Evolutionary conservation across 2,888 invertebrate species (phyloP).

Genomic region (Strigamia maritima): DNA sequence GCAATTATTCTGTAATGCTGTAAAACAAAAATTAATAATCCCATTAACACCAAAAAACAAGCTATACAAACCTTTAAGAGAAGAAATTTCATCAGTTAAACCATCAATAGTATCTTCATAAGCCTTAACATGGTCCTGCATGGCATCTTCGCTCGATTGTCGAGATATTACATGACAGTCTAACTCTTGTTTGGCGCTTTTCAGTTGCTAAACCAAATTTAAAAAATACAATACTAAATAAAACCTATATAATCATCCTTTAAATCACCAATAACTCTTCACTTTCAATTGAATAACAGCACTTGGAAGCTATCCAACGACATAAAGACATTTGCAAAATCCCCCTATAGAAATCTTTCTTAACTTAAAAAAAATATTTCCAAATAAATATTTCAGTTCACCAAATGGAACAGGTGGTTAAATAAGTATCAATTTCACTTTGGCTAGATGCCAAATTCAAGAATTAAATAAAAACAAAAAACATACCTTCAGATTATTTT

Average conservation of each 20-base stretch:
- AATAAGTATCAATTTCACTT: background rate
- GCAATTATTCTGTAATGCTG: slow-evolving; percentile 19
- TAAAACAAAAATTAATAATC: background rate
- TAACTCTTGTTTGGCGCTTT: slow-evolving; percentile 33
- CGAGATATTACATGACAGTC: background rate
- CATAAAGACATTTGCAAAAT: slow-evolving; percentile 12
- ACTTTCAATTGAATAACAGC: background rate
- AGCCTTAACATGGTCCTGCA: slow-evolving; percentile 28
- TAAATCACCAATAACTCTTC: slow-evolving; percentile 2
- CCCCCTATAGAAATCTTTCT: background rate
- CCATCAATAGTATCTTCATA: slow-evolving; percentile 50
- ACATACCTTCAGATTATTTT: slow-evolving; percentile 35
- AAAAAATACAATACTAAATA: background rate
- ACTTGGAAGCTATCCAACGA: background rate
- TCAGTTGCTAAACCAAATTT: slow-evolving; percentile 7
- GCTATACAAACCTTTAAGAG: slow-evolving; percentile 47
- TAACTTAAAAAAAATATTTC: background rate
- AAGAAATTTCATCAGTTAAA: slow-evolving; percentile 48
- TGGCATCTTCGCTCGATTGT: slow-evolving; percentile 12
- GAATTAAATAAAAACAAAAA: background rate
- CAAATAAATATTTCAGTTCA: background rate
- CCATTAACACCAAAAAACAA: background rate
- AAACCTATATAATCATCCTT: background rate
- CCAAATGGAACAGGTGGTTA: background rate
- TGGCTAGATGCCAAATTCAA: background rate